Conservation (phyloP, 2,797 vertebrate species). For the Coranthus polyacanthus region DNA sequence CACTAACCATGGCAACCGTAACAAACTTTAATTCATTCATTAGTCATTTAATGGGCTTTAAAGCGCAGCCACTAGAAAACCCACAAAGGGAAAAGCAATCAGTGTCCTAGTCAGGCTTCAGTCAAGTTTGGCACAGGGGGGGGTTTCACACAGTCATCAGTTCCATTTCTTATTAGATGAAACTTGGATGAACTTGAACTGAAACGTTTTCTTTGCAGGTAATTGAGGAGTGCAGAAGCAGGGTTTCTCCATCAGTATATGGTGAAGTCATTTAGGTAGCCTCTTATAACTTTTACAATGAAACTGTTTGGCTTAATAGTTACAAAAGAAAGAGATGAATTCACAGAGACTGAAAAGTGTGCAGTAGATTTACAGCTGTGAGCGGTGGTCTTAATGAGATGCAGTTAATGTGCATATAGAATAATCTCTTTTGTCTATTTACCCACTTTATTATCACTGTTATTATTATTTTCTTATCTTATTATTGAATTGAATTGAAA, state of each 20-base stretch:
- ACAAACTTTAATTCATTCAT: slow-evolving; percentile 60
- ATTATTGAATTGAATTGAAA: too few relatives aligned
- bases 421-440: too few relatives aligned
- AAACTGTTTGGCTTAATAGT: neutral
- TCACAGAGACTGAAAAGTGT: neutral
- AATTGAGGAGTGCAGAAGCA: slow-evolving; percentile 17
- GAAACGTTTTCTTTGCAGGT: slow-evolving; percentile 9
- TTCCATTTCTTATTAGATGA: slow-evolving; percentile 14
- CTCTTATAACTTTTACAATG: neutral
- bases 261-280: neutral
- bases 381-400: neutral
- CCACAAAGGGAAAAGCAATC: slow-evolving; percentile 55
- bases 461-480: too few relatives aligned
- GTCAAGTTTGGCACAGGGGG: slow-evolving; percentile 29
- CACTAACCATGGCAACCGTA: slow-evolving; percentile 46
- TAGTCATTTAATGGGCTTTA: slow-evolving; percentile 43
- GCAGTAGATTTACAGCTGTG: neutral
- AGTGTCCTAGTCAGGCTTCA: slow-evolving; percentile 25
- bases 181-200: slow-evolving; percentile 39
- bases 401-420: neutral
- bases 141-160: slow-evolving; percentile 21
- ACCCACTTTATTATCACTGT: too few relatives aligned
- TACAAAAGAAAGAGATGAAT: neutral
- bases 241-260: neutral
- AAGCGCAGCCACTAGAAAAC: slow-evolving; percentile 37